These are phyloP conservation scores for Plestiodon gilberti DNA, from an alignment of 2,113 vertebrate genomes.

Conservation along the genomic window DNA sequence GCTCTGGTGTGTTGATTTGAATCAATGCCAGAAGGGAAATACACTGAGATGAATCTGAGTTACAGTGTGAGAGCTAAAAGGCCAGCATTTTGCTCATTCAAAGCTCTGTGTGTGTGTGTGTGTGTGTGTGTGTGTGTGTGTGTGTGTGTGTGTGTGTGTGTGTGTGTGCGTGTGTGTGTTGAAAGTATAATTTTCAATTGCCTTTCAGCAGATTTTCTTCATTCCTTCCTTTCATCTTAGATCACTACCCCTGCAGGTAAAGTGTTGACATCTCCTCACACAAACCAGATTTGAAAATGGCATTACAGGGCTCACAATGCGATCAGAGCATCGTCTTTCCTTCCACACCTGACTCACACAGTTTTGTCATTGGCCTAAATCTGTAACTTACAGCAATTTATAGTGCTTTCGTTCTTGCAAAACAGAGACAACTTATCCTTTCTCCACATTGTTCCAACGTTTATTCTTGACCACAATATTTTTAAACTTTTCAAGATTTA, in stretches of 20 bases:
- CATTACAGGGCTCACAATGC: background rate
- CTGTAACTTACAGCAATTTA: slow-evolving; percentile 8
- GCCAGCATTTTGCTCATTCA: background rate
- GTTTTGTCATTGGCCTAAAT: background rate
- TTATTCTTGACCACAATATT: background rate
- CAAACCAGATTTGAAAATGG: slow-evolving; percentile 10
- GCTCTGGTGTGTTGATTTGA: background rate
- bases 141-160: too few species aligned
- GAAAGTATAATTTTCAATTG: background rate
- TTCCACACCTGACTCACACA: background rate
- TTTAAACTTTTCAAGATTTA: background rate
- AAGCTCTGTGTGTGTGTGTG: background rate
- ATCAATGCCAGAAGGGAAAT: background rate
- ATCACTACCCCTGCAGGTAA: background rate
- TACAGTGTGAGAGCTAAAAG: slow-evolving; percentile 37
- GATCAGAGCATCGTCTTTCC: slow-evolving; percentile 29
- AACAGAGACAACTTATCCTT: slow-evolving; percentile 4
- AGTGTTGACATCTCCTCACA: background rate
- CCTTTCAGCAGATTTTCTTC: slow-evolving; percentile 37
- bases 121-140: too few species aligned
- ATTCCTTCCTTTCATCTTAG: slow-evolving; percentile 43
- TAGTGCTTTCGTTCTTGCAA: background rate
- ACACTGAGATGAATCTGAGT: slow-evolving; percentile 28
- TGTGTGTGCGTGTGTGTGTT: background rate
- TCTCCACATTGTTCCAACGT: background rate